Evolutionary conservation across 2,797 vertebrate species (phyloP), one percentile per base, ranked within the genome.

Genomic region (Chelon auratus): DNA sequence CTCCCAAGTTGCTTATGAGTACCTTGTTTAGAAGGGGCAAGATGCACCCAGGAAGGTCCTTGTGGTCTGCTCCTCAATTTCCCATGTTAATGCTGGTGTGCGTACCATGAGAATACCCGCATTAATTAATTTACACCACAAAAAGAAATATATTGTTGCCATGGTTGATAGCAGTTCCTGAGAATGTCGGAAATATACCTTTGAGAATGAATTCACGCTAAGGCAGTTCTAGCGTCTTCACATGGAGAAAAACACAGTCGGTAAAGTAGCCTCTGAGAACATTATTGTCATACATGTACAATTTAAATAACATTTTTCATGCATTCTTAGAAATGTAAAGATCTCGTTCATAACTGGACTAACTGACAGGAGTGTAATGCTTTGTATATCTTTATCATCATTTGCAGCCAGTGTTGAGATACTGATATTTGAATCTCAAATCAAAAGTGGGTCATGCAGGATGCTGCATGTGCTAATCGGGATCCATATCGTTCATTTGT

Each of bases 381-480:
- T 37, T n/a, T 45, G 5, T 17, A 3, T 45, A 15, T 62, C 24
- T 39, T 56, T 47, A 37, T 11, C 43, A 14, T 26, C 6, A 73
- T 77, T 55, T 30, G 11, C 14, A 37, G 11, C 43, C 14, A 2
- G 11, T 12, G 12, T 13, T 14, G 4, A 50, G 45, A 68, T 61
- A 43, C 60, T 72, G 58, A 75, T 5, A 24, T 63, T 51, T 37
- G 39, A 68, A 48, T 45, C 11, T 54, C 9, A 39, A 36, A 87
- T 33, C 30, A 20, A 36, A 87, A 73, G 22, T 62, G 69, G 78
- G 80, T 78, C 77, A 77, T 1, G 10, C 24, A 58, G 47, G 47
- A 9, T 43, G 45, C 47, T 51, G 67, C 59, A 1, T 1, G 17
- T 33, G 24, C 17, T 48, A 12, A 54, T 33, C 0, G 8, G 45